These are phyloP conservation scores for Cariama cristata DNA, from an alignment of 2,113 vertebrate genomes.

Conservation along the genomic window DNA sequence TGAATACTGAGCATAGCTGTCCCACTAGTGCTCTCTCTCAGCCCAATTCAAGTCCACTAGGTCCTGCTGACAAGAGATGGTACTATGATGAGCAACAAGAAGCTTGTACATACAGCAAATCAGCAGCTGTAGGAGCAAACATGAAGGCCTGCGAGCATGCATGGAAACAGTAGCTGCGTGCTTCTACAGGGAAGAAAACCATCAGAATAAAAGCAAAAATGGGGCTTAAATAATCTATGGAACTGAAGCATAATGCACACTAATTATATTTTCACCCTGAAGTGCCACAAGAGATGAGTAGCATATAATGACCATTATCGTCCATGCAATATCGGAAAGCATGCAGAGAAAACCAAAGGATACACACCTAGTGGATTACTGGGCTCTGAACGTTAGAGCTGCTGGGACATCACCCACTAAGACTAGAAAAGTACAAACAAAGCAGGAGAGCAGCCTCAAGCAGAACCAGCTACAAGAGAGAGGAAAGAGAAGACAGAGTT, in stretches of 20 bases:
- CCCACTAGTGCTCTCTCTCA: not conserved
- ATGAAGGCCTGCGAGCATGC: not conserved
- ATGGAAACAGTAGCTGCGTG: not conserved
- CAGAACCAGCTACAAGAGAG: conserved; percentile 67
- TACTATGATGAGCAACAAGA: not conserved
- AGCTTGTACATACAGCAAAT: not conserved
- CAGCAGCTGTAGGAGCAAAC: not conserved
- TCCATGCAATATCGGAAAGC: conserved; percentile 12
- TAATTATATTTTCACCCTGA: not conserved
- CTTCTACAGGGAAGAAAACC: not conserved
- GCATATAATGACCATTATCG: not conserved
- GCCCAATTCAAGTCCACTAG: not conserved
- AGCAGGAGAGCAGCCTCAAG: conserved; percentile 72
- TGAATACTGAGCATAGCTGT: not conserved
- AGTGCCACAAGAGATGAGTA: not conserved
- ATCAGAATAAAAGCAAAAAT: not conserved
- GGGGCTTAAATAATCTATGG: not conserved
- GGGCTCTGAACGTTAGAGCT: conserved; percentile 79
- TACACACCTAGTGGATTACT: conserved; percentile 85
- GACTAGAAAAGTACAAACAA: conserved; percentile 63
- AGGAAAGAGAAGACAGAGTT: conserved; percentile 67
- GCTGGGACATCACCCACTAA: conserved; percentile 81
- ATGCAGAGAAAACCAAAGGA: conserved; percentile 60
- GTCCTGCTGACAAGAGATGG: not conserved
- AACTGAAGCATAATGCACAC: not conserved